phyloP scores from a whole-genome alignment of 92 coral and sea anemone genomes.

The Porites rus region DNA sequence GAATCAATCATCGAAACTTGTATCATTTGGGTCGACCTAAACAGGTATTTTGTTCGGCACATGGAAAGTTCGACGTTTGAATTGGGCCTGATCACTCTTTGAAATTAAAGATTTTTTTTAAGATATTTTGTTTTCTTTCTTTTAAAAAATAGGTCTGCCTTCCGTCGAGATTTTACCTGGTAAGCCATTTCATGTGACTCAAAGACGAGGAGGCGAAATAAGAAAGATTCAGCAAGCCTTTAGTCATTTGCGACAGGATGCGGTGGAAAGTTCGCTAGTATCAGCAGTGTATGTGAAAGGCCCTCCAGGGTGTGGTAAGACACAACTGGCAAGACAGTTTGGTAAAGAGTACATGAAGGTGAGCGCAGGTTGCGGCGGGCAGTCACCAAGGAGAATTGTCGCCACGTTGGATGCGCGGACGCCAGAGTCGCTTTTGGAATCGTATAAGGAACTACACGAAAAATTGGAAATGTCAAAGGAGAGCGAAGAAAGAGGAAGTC shows the following conservation, averaged over 20 bases:
- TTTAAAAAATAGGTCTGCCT: slow-evolving; percentile 10
- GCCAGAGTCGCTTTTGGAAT: slow-evolving; percentile 74
- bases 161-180: slow-evolving; percentile 75
- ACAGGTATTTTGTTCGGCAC: no score
- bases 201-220: slow-evolving; percentile 73
- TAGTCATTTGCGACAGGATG: slow-evolving; percentile 27
- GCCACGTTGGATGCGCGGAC: slow-evolving; percentile 82
- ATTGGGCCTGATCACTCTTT: no score
- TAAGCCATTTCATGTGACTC: slow-evolving; percentile 84
- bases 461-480: slow-evolving; percentile 45
- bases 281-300: slow-evolving; percentile 83
- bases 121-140: neutral
- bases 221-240: slow-evolving; percentile 53
- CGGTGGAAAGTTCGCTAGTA: slow-evolving; percentile 51
- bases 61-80: no score
- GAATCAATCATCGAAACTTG: no score
- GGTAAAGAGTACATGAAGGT: slow-evolving; percentile 62
- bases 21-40: no score
- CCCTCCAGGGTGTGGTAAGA: slow-evolving; percentile 96
- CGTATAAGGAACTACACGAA: slow-evolving; percentile 59
- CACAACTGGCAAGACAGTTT: slow-evolving; percentile 82
- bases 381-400: slow-evolving; percentile 55
- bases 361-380: neutral
- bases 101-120: no score
- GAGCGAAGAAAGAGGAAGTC: slow-evolving; percentile 22